A percentile compares a stretch with the other conserved stretches of the same genome.
Conservation (phyloP, 2,113 vertebrate species). For the Calidris pygmaea region DNA sequence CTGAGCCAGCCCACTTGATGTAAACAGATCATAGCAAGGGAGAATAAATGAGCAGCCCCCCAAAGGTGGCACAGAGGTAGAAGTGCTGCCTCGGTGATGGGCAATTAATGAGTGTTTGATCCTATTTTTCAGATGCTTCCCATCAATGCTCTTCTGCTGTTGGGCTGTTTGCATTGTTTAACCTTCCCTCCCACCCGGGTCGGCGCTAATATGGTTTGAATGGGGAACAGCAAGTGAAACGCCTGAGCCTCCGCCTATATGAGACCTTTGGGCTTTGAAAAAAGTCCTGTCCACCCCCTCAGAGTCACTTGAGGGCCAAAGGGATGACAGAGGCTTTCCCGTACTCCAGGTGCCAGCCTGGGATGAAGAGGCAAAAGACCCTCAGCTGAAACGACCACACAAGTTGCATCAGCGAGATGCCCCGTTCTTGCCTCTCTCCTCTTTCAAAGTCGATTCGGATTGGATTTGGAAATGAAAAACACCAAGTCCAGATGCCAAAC, state of each 20-base stretch:
- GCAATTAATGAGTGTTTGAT: not conserved
- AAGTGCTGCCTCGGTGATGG: not conserved
- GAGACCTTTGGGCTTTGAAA: not conserved
- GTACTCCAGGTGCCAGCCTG: not conserved
- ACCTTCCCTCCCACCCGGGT: not conserved
- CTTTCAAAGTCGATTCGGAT: not conserved
- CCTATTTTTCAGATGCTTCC: not conserved
- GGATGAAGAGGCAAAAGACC: not conserved
- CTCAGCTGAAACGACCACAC: not conserved
- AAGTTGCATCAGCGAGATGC: not conserved
- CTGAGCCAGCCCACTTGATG: not conserved
- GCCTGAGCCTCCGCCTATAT: fast-evolving
- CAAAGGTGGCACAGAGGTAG: not conserved
- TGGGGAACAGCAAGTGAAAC: not conserved
- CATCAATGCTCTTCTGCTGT: not conserved
- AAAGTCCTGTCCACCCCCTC: not conserved
- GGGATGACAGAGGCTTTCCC: not conserved
- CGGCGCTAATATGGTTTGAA: fast-evolving
- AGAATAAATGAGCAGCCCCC: not conserved
- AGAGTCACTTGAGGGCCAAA: not conserved
- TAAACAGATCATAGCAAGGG: not conserved
- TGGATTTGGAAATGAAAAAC: not conserved
- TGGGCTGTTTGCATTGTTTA: not conserved
- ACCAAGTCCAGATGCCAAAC: not conserved
- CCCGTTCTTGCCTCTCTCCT: fast-evolving